Evolutionary conservation across 2,888 invertebrate genomes (phyloP).

Genomic region (Keiferia lycopersicella): DNA sequence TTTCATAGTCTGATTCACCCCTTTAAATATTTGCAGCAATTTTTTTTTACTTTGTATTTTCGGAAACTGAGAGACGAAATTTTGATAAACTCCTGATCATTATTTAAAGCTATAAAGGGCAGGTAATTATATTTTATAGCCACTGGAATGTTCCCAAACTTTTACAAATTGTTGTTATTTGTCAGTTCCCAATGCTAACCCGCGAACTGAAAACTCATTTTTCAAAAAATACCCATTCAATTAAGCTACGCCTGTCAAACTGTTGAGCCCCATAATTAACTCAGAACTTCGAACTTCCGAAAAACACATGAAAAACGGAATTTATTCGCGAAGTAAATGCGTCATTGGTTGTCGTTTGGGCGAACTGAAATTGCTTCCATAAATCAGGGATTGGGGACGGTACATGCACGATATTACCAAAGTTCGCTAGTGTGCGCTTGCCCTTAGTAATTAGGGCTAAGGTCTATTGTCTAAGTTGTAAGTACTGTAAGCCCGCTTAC

Average conservation of each 20-base stretch:
- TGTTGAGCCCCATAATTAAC: slow-evolving; percentile 12
- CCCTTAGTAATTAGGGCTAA: slow-evolving; percentile 25
- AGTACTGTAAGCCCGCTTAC: slow-evolving; percentile 5
- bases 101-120: too few species aligned
- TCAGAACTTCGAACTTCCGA: slow-evolving; percentile 17
- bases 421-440: slow-evolving; percentile 21
- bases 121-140: neutral
- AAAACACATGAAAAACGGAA: slow-evolving; percentile 23
- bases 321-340: slow-evolving; percentile 23
- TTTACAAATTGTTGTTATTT: slow-evolving; percentile 2
- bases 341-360: slow-evolving; percentile 24
- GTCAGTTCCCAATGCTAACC: neutral
- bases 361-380: slow-evolving; percentile 28
- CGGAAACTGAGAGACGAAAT: too few species aligned
- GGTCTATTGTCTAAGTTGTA: slow-evolving; percentile 17
- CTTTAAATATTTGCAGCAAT: too few species aligned
- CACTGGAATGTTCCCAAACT: neutral
- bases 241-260: slow-evolving; percentile 8
- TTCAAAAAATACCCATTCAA: slow-evolving; percentile 5
- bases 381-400: slow-evolving; percentile 24
- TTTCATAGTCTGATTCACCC: too few species aligned
- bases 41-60: too few species aligned
- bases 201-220: slow-evolving; percentile 7
- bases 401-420: slow-evolving; percentile 26
- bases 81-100: too few species aligned